A percentile compares a stretch with the other conserved stretches of the same genome.
These are phyloP conservation scores for Dusona sp. DNA, from an alignment of 2,888 invertebrate species.

Conservation along the genomic window DNA sequence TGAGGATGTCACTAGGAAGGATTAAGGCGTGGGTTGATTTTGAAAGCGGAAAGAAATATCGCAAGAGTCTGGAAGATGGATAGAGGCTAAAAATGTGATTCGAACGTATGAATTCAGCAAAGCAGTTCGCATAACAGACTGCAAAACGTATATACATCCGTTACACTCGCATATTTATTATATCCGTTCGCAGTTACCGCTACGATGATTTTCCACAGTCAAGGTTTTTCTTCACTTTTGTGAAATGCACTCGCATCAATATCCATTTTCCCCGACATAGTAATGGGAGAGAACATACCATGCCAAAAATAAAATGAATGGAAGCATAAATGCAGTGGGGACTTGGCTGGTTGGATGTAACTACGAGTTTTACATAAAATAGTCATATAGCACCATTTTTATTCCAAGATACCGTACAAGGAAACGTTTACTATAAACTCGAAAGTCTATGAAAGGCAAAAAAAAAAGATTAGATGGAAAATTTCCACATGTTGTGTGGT, in stretches of 20 bases:
- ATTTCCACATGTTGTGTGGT: not conserved
- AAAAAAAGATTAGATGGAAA: not conserved
- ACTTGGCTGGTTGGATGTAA: not conserved
- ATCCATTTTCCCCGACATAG: constrained; percentile 23
- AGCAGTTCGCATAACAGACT: constrained; percentile 32
- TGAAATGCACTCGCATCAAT: constrained; percentile 29
- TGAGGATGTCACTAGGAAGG: constrained; percentile 41
- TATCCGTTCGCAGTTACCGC: not conserved
- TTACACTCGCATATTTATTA: constrained; percentile 22
- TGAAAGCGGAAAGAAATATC: constrained; percentile 14
- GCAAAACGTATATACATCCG: constrained; percentile 5
- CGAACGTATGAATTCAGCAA: constrained; percentile 33
- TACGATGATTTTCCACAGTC: constrained; percentile 25
- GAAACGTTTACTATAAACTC: not conserved
- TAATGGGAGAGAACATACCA: constrained; percentile 15
- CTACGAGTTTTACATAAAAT: not conserved
- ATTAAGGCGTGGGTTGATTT: constrained; percentile 21
- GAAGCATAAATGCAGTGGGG: not conserved
- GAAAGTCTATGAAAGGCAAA: not conserved
- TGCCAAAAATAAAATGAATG: constrained; percentile 22
- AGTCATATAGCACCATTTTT: not conserved
- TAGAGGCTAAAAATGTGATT: not conserved
- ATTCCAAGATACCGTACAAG: constrained; percentile 3
- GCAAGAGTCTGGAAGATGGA: not conserved
- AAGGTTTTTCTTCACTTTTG: constrained; percentile 26